A percentile compares a stretch with the other conserved stretches of the same genome.
Conservation (phyloP, 2,888 invertebrate species). For the Tetanocera ferruginea region DNA sequence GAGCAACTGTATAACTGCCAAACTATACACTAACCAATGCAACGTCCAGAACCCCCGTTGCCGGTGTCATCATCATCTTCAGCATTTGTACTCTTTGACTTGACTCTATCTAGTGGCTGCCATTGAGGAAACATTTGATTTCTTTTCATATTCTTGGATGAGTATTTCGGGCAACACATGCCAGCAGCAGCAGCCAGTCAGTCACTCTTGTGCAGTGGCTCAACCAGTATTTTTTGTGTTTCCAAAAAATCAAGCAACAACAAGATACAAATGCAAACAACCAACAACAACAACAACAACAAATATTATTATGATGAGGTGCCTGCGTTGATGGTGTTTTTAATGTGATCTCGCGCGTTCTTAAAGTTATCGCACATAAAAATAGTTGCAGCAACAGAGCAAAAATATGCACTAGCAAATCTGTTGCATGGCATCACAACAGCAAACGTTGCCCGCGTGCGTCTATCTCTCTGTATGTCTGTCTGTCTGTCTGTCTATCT, state of each 20-base stretch:
- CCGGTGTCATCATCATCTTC: not conserved
- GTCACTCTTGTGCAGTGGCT: not conserved
- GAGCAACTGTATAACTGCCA: not conserved
- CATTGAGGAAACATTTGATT: constrained; percentile 34
- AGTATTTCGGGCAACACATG: constrained; percentile 20
- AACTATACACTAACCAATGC: not conserved
- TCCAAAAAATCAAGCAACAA: not conserved
- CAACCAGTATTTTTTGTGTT: not conserved
- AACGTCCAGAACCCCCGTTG: not conserved
- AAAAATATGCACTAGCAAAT: constrained; percentile 42
- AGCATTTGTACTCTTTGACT: not conserved
- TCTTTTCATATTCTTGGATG: not conserved
- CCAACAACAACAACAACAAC: constrained; percentile 37
- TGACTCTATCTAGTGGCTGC: not conserved
- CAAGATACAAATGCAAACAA: not conserved
- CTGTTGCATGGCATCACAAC: not conserved
- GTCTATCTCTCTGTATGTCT: not conserved
- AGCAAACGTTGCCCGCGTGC: not conserved
- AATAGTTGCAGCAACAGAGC: constrained; percentile 53
- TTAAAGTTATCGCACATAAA: constrained; percentile 57
- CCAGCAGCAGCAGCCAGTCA: constrained; percentile 1
- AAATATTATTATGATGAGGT: constrained; percentile 55
- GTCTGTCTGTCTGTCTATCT: constrained; percentile 4
- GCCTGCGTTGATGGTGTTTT: constrained; percentile 57
- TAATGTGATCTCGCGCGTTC: constrained; percentile 53